A percentile compares a stretch with the other conserved stretches of the same genome.
These are phyloP conservation scores for Anadara kagoshimensis DNA, from an alignment of 1,140 invertebrate species.

Conservation along the genomic window DNA sequence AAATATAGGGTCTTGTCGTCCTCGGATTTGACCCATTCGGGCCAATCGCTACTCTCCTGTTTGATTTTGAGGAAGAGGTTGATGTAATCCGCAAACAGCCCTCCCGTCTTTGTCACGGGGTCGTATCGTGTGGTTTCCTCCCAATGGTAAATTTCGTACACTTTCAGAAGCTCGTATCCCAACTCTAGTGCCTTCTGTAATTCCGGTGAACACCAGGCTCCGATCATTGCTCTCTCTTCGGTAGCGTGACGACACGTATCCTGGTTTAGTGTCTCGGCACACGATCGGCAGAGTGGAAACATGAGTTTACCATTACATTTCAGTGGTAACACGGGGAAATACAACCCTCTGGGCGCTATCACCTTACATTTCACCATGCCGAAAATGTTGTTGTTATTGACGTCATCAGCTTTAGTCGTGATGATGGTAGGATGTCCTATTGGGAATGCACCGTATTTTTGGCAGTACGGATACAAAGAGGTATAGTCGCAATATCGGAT, in stretches of 20 bases:
- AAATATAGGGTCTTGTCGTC: conserved; percentile 61
- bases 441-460: conserved; percentile 31
- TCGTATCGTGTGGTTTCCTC: conserved; percentile 37
- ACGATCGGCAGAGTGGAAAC: conserved; percentile 18
- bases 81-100: conserved; percentile 47
- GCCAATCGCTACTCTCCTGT: conserved; percentile 50
- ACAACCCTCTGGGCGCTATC: conserved; percentile 17
- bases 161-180: conserved; percentile 21
- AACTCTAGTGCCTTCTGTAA: conserved; percentile 12
- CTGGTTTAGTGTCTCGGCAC: conserved; percentile 1
- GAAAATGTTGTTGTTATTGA: conserved; percentile 21
- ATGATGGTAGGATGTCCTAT: conserved; percentile 33
- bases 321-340: conserved; percentile 10
- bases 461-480: conserved; percentile 35
- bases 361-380: conserved; percentile 55
- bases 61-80: conserved; percentile 52
- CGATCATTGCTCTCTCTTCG: conserved; percentile 4
- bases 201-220: conserved; percentile 13
- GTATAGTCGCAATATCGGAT: conserved; percentile 44
- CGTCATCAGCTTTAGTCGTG: neutral
- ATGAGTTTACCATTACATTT: conserved; percentile 28
- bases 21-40: conserved; percentile 36
- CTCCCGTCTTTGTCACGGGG: conserved; percentile 4
- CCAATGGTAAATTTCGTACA: conserved; percentile 36
- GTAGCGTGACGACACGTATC: neutral